Percentiles rank a stretch among this genome's conserved stretches.
Conservation (phyloP, 2,888 invertebrate species). For the Leptarthrus brevirostris region DNA sequence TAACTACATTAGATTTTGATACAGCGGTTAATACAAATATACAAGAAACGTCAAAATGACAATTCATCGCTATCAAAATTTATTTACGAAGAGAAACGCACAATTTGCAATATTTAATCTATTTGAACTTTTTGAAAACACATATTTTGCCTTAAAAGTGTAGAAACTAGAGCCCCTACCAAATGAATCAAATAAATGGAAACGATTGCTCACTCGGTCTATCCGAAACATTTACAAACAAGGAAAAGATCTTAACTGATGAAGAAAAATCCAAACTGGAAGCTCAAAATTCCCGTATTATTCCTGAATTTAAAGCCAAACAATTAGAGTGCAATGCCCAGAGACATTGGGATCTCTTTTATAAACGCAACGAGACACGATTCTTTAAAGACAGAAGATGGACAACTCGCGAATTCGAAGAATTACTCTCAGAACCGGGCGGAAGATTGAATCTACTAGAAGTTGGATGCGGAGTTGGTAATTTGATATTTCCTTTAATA, state of each 20-base stretch:
- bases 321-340: slow-evolving; percentile 85
- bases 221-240: slow-evolving; percentile 58
- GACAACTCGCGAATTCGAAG: slow-evolving; percentile 94
- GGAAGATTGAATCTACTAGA: slow-evolving; percentile 73
- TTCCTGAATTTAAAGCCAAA: slow-evolving; percentile 79
- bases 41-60: too few species aligned
- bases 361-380: slow-evolving; percentile 91
- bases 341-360: slow-evolving; percentile 96
- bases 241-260: slow-evolving; percentile 63
- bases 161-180: too few species aligned
- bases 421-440: slow-evolving; percentile 71
- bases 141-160: too few species aligned
- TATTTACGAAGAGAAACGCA: too few species aligned
- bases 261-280: slow-evolving; percentile 74
- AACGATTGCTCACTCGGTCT: too few species aligned
- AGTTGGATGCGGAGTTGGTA: slow-evolving; percentile 97
- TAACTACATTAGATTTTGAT: too few species aligned
- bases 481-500: slow-evolving; percentile 91
- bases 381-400: slow-evolving; percentile 97
- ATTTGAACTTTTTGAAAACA: too few species aligned
- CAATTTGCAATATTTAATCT: too few species aligned
- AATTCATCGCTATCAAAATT: too few species aligned
- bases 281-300: slow-evolving; percentile 76
- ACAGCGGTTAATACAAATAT: too few species aligned
- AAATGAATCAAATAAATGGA: too few species aligned